Percentiles rank a stretch among this genome's conserved stretches.
These are phyloP conservation scores for Lycodopsis pacificus DNA, from an alignment of 2,797 vertebrate species.

Conservation along the genomic window DNA sequence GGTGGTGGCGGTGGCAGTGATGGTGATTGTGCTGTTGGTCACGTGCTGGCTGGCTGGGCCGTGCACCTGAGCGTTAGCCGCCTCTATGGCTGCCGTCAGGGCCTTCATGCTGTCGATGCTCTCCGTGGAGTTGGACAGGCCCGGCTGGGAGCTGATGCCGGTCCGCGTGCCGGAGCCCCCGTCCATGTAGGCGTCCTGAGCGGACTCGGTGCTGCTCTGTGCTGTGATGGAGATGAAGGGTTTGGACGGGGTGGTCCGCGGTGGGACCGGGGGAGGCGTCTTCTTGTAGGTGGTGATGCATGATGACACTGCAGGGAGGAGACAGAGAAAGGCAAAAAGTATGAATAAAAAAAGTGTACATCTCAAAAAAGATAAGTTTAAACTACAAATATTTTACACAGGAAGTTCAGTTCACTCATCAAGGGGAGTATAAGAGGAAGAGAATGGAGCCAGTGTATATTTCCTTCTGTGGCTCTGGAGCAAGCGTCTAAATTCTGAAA, in stretches of 20 bases:
- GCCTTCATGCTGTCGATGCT: constrained; percentile 99
- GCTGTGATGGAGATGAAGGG: constrained; percentile 99
- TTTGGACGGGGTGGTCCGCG: constrained; percentile 95
- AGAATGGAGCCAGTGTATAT: background rate
- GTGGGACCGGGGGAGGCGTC: constrained; percentile 97
- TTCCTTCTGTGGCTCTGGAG: background rate
- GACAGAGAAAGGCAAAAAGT: background rate
- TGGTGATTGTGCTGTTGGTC: constrained; percentile 88
- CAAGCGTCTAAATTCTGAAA: no score
- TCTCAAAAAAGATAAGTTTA: background rate
- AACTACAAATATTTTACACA: background rate
- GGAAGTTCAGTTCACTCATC: background rate
- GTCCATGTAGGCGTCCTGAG: constrained; percentile 98
- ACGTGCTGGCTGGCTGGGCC: constrained; percentile 96
- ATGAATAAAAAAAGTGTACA: background rate
- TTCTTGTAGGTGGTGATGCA: constrained; percentile 99
- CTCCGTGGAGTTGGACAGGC: constrained; percentile 98
- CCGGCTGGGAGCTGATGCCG: constrained; percentile 93
- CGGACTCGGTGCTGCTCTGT: constrained; percentile 99
- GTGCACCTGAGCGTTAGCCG: constrained; percentile 96
- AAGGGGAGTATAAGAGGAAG: background rate
- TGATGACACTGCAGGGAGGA: constrained; percentile 90
- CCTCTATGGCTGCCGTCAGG: constrained; percentile 97
- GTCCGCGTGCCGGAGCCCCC: constrained; percentile 88
- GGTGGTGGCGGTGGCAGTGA: constrained; percentile 79